Percentiles rank a stretch among this genome's conserved stretches.
Evolutionary conservation across 1,140 invertebrate genomes (phyloP).

Genomic region (Rhizoglyphus robini): DNA sequence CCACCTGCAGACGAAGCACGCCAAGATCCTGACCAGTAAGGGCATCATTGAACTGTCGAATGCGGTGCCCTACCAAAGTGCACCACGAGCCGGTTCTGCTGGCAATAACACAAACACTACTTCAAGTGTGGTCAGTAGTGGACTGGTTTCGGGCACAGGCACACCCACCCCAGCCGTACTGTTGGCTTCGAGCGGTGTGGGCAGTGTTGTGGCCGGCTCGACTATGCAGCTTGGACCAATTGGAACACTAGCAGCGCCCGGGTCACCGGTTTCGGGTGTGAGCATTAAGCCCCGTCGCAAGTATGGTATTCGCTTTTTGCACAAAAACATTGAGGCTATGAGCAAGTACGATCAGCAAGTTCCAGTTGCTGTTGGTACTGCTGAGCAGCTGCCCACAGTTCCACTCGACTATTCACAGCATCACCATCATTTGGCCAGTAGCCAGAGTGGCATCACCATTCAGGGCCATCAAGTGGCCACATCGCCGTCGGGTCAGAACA

Average conservation of each 20-base stretch:
- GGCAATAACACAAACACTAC: no score
- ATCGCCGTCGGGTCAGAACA: neutral
- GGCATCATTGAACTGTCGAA: slow-evolving; percentile 38
- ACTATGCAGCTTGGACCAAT: neutral
- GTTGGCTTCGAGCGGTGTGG: no score
- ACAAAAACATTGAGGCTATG: slow-evolving; percentile 16
- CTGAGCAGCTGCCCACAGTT: neutral
- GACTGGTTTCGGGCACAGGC: no score
- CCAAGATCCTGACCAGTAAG: slow-evolving; percentile 44
- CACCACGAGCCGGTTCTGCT: no score
- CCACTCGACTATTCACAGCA: neutral
- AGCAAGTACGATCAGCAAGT: slow-evolving; percentile 5
- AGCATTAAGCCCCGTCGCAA: neutral
- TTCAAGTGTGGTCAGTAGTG: no score
- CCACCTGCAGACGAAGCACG: slow-evolving; percentile 39
- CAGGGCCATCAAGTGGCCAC: neutral
- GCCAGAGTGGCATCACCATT: no score
- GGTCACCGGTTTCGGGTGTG: slow-evolving; percentile 19
- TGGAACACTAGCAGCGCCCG: neutral
- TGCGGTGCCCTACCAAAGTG: no score
- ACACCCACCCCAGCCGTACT: no score
- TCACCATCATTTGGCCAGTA: no score
- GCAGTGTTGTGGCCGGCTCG: no score
- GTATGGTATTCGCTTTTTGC: slow-evolving; percentile 9
- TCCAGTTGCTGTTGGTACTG: neutral